These are phyloP conservation scores for Perca flavescens DNA, from an alignment of 2,113 vertebrate genomes.

Conservation along the genomic window DNA sequence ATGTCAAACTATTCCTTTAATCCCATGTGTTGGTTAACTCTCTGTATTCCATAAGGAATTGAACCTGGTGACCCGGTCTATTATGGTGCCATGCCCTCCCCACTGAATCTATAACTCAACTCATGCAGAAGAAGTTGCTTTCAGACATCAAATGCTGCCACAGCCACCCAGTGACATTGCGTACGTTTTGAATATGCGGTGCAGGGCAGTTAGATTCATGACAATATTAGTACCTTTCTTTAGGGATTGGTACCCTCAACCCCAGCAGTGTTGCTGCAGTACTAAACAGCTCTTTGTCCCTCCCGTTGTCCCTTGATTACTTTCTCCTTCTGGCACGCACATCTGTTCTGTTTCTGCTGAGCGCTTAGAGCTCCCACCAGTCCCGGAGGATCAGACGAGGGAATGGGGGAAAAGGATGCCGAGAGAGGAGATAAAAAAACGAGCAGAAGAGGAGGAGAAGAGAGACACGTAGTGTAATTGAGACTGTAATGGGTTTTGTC, in stretches of 20 bases:
- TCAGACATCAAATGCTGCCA: background rate
- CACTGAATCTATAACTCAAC: background rate
- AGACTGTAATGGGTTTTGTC: conserved; percentile 84
- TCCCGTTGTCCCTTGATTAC: conserved; percentile 28
- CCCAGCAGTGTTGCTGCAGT: background rate
- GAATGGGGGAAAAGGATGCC: background rate
- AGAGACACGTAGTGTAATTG: conserved; percentile 76
- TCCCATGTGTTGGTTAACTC: background rate
- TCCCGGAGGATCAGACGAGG: conserved; percentile 31
- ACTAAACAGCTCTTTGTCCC: background rate
- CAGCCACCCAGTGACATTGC: too few species aligned
- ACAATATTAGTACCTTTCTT: background rate
- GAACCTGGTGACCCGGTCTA: background rate
- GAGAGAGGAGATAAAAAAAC: conserved; percentile 30
- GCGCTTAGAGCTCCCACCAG: conserved; percentile 18
- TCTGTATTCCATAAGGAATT: background rate
- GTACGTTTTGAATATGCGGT: background rate
- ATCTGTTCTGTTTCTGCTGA: conserved; percentile 43
- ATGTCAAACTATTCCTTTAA: background rate
- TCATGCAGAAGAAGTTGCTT: background rate
- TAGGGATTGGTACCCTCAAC: background rate
- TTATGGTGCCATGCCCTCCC: background rate
- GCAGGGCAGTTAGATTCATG: background rate
- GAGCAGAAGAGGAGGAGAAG: conserved; percentile 6
- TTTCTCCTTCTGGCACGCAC: conserved; percentile 27